Conservation (phyloP, 2,888 invertebrate species). For the Anorthoa munda region DNA sequence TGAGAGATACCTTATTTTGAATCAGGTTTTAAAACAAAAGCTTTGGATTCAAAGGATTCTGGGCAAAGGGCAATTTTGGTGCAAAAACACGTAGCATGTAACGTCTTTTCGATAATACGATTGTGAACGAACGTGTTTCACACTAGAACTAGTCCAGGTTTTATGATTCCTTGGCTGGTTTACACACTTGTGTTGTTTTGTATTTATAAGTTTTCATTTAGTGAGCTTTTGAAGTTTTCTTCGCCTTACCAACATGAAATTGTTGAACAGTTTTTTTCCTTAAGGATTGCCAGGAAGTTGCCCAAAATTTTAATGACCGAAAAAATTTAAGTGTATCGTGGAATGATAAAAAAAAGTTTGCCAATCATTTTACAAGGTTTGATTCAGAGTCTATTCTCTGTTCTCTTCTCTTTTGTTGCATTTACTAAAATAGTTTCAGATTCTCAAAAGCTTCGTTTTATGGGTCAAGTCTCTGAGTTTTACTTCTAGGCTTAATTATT, state of each 20-base stretch:
- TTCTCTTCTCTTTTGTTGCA: neutral
- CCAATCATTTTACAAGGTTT: neutral
- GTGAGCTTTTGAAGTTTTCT: neutral
- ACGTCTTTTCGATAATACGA: constrained; percentile 81
- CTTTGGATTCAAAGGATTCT: constrained; percentile 66
- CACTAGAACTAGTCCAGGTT: constrained; percentile 70
- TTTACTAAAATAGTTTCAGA: neutral
- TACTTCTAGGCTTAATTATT: constrained; percentile 31
- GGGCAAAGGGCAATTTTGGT: constrained; percentile 72
- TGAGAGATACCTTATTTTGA: constrained; percentile 50
- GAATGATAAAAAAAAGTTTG: neutral
- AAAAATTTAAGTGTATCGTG: neutral
- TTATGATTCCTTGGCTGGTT: constrained; percentile 63
- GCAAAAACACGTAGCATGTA: constrained; percentile 77
- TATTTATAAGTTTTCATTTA: constrained; percentile 33
- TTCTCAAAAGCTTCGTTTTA: constrained; percentile 11
- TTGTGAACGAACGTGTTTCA: constrained; percentile 73
- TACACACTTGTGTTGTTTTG: constrained; percentile 42
- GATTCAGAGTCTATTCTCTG: neutral
- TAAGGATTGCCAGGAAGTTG: constrained; percentile 1
- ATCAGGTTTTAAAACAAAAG: constrained; percentile 65
- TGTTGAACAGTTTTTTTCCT: neutral
- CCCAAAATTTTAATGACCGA: neutral
- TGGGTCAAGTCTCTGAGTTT: constrained; percentile 24
- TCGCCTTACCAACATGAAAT: constrained; percentile 2